Evolutionary conservation across 2,113 vertebrate species (phyloP).

Genomic region (Geothlypis trichas): DNA sequence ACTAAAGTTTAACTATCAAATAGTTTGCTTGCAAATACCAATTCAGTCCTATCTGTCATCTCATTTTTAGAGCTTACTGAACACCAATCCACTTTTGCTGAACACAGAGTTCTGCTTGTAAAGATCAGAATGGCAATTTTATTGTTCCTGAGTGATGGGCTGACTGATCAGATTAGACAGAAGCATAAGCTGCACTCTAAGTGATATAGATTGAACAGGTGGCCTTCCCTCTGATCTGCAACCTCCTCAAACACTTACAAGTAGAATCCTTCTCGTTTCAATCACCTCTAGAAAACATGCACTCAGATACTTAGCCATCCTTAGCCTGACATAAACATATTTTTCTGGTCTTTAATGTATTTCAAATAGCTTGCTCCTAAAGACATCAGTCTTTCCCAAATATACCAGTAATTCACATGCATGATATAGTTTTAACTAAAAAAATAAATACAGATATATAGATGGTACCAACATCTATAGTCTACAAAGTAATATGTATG

Average conservation of each 20-base stretch:
- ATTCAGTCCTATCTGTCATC: not conserved
- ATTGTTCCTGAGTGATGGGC: not conserved
- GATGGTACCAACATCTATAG: not conserved
- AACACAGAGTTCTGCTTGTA: not conserved
- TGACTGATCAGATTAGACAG: constrained; percentile 26
- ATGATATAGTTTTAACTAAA: not conserved
- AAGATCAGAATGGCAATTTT: not conserved
- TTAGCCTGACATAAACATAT: not conserved
- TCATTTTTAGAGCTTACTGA: not conserved
- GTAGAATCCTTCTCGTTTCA: not conserved
- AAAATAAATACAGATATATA: not conserved
- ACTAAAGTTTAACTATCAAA: not conserved
- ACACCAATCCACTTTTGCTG: not conserved
- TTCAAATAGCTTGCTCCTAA: not conserved
- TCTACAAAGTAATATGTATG: not conserved
- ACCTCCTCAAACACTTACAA: not conserved
- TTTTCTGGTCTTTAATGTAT: not conserved
- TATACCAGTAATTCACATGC: not conserved
- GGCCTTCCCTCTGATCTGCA: not conserved
- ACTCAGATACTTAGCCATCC: not conserved
- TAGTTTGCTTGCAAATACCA: not conserved
- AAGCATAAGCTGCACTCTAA: not conserved
- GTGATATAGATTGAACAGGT: not conserved
- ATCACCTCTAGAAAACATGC: not conserved
- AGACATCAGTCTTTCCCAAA: not conserved